Evolutionary conservation across 2,113 vertebrate genomes (phyloP), one percentile per base, ranked within the genome.

Genomic region (Chitala chitala): DNA sequence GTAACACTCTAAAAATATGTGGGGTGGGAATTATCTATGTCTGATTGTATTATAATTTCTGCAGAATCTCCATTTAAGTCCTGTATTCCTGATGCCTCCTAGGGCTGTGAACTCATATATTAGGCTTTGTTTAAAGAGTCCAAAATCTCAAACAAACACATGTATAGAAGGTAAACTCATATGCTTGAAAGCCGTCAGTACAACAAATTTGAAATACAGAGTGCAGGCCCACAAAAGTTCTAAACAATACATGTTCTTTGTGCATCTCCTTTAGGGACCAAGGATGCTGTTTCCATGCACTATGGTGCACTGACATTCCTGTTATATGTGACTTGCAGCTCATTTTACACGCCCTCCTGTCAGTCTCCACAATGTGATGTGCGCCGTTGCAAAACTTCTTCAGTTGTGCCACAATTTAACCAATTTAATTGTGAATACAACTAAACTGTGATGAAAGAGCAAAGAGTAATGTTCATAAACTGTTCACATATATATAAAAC

Each of bases 391-490:
- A 56, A 55, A 50, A 29, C 24, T 26, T 50, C 51, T 69, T 58
- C 75, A 68, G 38, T 33, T 13, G 22, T 64, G 75, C 76, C 74
- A 56, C 75, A 61, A 15, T 56, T 36, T 66, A 40, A 9, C 40
- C 63, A 66, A 42, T 38, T 66, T 44, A 82, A 86, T 90, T 87
- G 36, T 85, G 83, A 86, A 80, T 89, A 87, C 79, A 86, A n/a
- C n/a, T n/a, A 72, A 82, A 78, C 74, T 84, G 83, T 80, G 51
- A 71, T 73, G 79, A 80, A 83, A 83, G 82, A 84, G 85, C 87
- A 87, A 88, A 85, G 85, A 86, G 84, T 89, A 87, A 87, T 86
- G 82, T 82, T 84, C 84, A 88, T 86, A 87, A 87, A 89, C 87
- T 89, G 51, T 87, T 87, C 86, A 85, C 84, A 86, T 89, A 85